Base-by-base conservation (phyloP, 2,888 invertebrate species). In the Caradrina kadenii region DNA sequence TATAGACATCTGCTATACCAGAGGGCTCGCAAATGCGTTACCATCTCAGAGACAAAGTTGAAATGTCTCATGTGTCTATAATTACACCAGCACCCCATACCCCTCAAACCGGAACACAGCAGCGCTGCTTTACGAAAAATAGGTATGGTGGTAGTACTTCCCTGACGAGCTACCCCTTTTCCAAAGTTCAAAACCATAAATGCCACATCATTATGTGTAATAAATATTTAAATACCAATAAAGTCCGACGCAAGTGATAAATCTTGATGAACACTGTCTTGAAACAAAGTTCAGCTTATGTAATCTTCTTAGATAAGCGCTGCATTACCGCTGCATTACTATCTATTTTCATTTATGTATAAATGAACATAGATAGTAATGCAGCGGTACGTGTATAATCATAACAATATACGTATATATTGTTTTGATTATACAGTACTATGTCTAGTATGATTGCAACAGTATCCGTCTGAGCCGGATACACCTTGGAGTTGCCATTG, bases 221-320 rank as follows among this genome's bases (percentile, higher is more conserved):
- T 42, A n/a, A 70, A 54, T 48, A 68, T 50, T 49, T 21, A 39
- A 35, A 13, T 59, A 50, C 21, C 5, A n/a, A 11, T 42, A 55
- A 67, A 76, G 56, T 69, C 19, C 31, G 26, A 35, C 52, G 19
- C 0, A 19, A 48, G 31, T 56, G 13, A 56, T 56, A 42, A 10
- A 21, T 42, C 48, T 35, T 8, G 7, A 15, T 52, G 15, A 10
- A 10, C 45, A 35, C 13, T 22, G 8, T 22, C n/a, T 13, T 0
- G 7, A 39, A 63, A 50, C 39, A 39, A 64, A 50, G 22, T 63
- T n/a, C 15, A 15, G 21, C 35, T 26, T 69, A 72, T 39, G 39
- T 48, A 60, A 73, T 54, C 15, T 42, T 56, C 2, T 69, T 6
- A 71, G 56, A 73, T 79, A 73, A 35, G 42, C 39, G 1, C n/a